Evolutionary conservation across 2,113 vertebrate genomes (phyloP), one percentile per base, ranked within the genome.

Genomic region (Trematomus loennbergii): DNA sequence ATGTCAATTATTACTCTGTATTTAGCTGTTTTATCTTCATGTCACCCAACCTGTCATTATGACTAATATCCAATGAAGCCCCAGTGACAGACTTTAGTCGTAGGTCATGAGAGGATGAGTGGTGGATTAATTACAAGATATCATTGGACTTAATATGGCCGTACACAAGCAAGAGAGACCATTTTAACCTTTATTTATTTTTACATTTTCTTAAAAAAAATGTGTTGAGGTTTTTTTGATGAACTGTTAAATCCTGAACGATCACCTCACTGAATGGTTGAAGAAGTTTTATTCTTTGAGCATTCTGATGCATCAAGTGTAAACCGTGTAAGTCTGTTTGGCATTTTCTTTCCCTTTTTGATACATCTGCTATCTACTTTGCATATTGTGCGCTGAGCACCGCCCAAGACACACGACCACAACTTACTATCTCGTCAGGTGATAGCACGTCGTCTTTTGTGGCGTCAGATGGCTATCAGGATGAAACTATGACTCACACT

Each of bases 1-100:
- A 10, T 71, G 50, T 64, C 52, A 68, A 46, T 55, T 58, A 36
- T 67, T 68, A 43, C 22, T 62, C 64, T 87, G 18, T 64, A 16
- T 73, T 78, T 22, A 64, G 6, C 57, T 43, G 67, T 75, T 84
- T 69, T 66, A 43, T 67, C 49, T 62, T 63, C 12, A 4, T 52
- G 53, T 66, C 36, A 70, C 50, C 62, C 75, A 82, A 73, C 78
- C 54, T 82, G 75, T 87, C 66, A 81, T 87, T 83, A 84, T 89
- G 84, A 89, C 72, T 82, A 89, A 89, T 65, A 12, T 16, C 36
- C 15, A 55, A 50, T 52, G 62, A 69, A 72, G 65, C 59, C 61
- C 40, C 15, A 20, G 70, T 72, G 73, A 58, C 43, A 43, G 18
- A 60, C 29, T 52, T 61, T 52, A 85, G 73, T 75, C 77, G 75